Base-by-base conservation (phyloP, 2,888 invertebrate genomes). In the Caenorhabditis auriculariae region DNA sequence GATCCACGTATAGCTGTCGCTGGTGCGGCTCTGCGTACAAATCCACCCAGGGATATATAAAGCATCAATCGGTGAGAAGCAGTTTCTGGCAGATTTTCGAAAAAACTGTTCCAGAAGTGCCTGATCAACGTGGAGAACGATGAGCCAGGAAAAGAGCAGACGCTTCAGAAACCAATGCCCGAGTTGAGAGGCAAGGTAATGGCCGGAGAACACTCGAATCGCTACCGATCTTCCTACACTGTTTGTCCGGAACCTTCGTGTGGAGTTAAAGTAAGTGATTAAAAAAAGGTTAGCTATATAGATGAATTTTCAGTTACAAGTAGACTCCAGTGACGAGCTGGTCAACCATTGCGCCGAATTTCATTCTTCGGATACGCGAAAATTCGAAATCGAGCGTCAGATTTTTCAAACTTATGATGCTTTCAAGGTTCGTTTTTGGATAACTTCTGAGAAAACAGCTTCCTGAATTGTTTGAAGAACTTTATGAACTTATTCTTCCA, bases 211-310 rank as follows among this genome's bases (percentile, higher is more conserved):
- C n/a, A n/a, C n/a, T n/a, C n/a, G 7, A 12, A n/a, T 5, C 43
- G 53, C 3, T 51, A 53, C 23, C 61, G 61, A n/a, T 45, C 37
- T 19, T 23, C 45, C 5, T 39, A 53, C 9, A 35, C 51, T 3
- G 43, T 41, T 12, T 61, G 61, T 50, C 61, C 61, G 0, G 49
- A 53, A 3, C n/a, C n/a, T n/a, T n/a, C n/a, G n/a, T n/a, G n/a
- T n/a, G n/a, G n/a, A n/a, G n/a, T n/a, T n/a, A n/a, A n/a, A n/a
- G n/a, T n/a, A n/a, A n/a, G n/a, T n/a, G n/a, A n/a, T n/a, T n/a
- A n/a, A n/a, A n/a, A n/a, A n/a, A n/a, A n/a, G n/a, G n/a, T n/a
- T n/a, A n/a, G n/a, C n/a, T n/a, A n/a, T n/a, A n/a, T n/a, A n/a
- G n/a, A n/a, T n/a, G n/a, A n/a, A n/a, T n/a, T 61, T 56, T 42